Conservation (phyloP, 1,140 invertebrate genomes). For the Subanguina moxae region DNA sequence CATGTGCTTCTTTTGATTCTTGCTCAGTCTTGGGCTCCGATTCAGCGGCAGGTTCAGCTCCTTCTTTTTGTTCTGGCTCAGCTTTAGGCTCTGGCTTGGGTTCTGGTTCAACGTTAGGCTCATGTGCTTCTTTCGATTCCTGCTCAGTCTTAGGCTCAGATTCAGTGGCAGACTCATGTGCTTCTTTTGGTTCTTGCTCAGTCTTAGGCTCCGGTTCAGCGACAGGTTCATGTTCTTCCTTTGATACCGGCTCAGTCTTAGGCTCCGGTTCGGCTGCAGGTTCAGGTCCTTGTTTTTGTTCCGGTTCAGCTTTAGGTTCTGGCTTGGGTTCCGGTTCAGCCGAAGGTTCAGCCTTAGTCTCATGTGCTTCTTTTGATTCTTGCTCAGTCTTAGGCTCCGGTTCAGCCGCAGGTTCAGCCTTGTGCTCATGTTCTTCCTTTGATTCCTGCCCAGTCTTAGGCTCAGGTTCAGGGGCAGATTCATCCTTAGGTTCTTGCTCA, state of each 20-base stretch:
- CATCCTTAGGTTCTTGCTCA: conserved; percentile 8
- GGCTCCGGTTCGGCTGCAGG: conserved; percentile 25
- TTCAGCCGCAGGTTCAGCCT: conserved; percentile 15
- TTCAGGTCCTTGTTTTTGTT: conserved; percentile 18
- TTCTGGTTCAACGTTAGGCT: conserved; percentile 9
- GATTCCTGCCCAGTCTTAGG: conserved; percentile 28
- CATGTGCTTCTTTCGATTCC: conserved; percentile 22
- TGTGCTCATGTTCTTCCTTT: too few relatives aligned
- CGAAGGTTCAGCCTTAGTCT: conserved; percentile 9
- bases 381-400: conserved; percentile 32
- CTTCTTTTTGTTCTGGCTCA: conserved; percentile 18
- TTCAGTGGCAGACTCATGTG: conserved; percentile 23
- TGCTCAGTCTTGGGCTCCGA: conserved; percentile 32
- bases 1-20: conserved; percentile 22
- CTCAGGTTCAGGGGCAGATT: conserved; percentile 20
- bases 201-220: conserved; percentile 7
- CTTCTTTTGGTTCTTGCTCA: conserved; percentile 18
- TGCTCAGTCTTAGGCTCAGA: conserved; percentile 32
- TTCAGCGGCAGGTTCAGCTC: conserved; percentile 24
- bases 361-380: conserved; percentile 27
- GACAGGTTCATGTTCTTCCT: conserved; percentile 24
- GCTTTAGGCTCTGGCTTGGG: background rate
- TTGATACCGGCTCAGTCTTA: conserved; percentile 25
- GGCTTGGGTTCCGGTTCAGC: conserved; percentile 11
- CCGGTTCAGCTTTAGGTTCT: conserved; percentile 29